Conservation (phyloP, 2,888 invertebrate genomes). For the Cordilura impudica region DNA sequence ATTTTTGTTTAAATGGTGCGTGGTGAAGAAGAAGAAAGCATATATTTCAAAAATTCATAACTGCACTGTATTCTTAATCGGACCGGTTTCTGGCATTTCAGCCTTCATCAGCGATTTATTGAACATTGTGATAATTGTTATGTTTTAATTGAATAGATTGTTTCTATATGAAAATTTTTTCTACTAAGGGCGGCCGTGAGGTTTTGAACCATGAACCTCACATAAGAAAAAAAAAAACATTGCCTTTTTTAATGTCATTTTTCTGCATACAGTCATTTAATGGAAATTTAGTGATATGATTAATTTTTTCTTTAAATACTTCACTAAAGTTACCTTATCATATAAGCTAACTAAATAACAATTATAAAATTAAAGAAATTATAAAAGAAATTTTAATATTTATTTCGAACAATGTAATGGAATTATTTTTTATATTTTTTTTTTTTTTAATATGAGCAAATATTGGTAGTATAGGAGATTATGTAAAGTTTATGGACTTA, state of each 20-base stretch:
- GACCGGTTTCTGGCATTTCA: too few species aligned
- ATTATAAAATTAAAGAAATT: not conserved
- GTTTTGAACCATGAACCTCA: too few species aligned
- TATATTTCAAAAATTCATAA: too few species aligned
- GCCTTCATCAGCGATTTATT: too few species aligned
- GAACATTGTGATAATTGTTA: too few species aligned
- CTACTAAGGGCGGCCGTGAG: too few species aligned
- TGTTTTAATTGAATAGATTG: too few species aligned
- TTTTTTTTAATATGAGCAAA: slow-evolving; percentile 23
- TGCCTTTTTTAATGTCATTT: slow-evolving; percentile 58
- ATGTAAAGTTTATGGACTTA: not conserved
- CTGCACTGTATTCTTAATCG: too few species aligned
- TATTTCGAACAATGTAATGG: slow-evolving; percentile 1
- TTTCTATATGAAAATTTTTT: too few species aligned
- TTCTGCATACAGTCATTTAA: slow-evolving; percentile 25
- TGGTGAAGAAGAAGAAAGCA: too few species aligned
- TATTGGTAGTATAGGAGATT: not conserved
- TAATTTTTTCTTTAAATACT: slow-evolving; percentile 1
- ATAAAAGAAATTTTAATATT: not conserved
- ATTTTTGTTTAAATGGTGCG: slow-evolving; percentile 2
- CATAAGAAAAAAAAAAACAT: slow-evolving; percentile 11
- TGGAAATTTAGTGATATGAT: slow-evolving; percentile 41
- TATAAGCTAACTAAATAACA: slow-evolving; percentile 21
- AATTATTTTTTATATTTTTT: not conserved
- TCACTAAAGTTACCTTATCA: slow-evolving; percentile 15